Evolutionary conservation across 2,888 invertebrate species (phyloP), one percentile per base, ranked within the genome.

Genomic region (Rhagophthalmus giganteus): DNA sequence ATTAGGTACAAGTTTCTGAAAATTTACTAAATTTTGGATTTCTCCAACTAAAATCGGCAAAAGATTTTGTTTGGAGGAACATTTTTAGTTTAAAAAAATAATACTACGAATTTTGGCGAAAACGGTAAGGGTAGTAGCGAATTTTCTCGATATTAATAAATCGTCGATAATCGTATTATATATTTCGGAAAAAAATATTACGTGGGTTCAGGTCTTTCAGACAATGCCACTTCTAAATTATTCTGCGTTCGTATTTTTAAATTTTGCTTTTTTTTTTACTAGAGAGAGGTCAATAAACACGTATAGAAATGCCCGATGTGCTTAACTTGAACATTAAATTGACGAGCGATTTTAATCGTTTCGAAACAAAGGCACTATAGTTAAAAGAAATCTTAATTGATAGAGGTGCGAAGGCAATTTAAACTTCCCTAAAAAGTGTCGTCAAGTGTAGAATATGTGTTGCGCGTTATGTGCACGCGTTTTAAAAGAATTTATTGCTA

Each of bases 401-500:
- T 24, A 25, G 24, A 40, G 20, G 40, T 31, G 40, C 31, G 31
- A 41, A 41, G 14, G 11, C 25, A 41, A 41, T 41, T 41, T 41
- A 41, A 32, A 20, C 14, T 6, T 31, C 24, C 13, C 40, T 20
- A 41, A 41, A 41, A 41, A 41, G 24, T 30, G 16, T 41, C 40
- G 31, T 41, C 32, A 41, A 41, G 31, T 41, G 24, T 11, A 24
- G 1, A 30, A 20, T 13, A 41, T 32, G 40, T 32, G 40, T 39
- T 39, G 25, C 12, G 2, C 14, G 40, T 32, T 31, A 41, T 24
- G 31, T 31, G 31, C 40, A 31, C 31, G 25, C 40, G 40, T 41
- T 41, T 41, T 11, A 12, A 30, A 41, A 41, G 40, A 31, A 41
- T 41, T 24, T 25, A 10, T 10, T 10, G 7, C 14, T 25, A 8